A percentile compares a stretch with the other conserved stretches of the same genome.
These are phyloP conservation scores for Phortica variegata DNA, from an alignment of 1,140 invertebrate species.

Conservation along the genomic window DNA sequence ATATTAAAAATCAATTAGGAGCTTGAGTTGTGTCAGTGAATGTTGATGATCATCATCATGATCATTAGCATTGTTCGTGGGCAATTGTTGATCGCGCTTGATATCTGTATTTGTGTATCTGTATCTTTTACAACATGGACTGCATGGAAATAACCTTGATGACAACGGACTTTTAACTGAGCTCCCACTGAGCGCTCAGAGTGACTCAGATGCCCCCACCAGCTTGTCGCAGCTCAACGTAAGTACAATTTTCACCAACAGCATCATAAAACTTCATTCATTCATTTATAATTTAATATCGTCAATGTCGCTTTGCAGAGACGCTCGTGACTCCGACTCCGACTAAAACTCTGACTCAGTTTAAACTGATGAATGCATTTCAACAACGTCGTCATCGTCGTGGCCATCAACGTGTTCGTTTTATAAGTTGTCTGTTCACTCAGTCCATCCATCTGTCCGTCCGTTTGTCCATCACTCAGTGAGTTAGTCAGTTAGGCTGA, in stretches of 20 bases:
- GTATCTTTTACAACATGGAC: neutral
- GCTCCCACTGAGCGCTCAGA: slow-evolving; percentile 8
- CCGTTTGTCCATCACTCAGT: no score
- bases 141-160: slow-evolving; percentile 18
- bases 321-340: no score
- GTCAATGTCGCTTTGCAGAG: slow-evolving; percentile 11
- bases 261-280: slow-evolving; percentile 50
- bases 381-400: slow-evolving; percentile 25
- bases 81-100: neutral
- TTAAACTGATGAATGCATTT: neutral
- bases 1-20: slow-evolving; percentile 4
- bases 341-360: no score
- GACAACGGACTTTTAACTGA: slow-evolving; percentile 20
- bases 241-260: no score
- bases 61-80: neutral
- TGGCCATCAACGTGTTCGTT: neutral
- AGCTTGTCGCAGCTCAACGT: no score
- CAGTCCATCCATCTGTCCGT: no score
- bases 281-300: slow-evolving; percentile 57
- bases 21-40: no score
- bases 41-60: no score
- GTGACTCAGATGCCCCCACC: neutral
- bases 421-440: neutral
- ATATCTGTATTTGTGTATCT: neutral
- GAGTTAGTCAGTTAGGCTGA: no score